A percentile compares a stretch with the other conserved stretches of the same genome.
Conservation (phyloP, 1,140 invertebrate genomes). For the Drosophila sproati region DNA sequence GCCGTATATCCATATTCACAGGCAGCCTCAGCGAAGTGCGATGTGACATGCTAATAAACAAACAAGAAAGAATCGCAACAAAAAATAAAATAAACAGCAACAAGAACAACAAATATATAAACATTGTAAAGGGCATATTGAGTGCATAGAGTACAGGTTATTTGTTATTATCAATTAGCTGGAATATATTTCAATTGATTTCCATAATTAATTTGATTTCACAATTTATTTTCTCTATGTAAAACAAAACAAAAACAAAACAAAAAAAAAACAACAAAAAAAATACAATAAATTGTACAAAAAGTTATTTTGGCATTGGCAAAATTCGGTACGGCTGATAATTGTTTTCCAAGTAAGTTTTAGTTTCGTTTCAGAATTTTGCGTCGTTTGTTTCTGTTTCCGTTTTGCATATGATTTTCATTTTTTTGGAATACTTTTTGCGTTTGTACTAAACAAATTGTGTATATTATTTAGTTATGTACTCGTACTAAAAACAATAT, state of each 20-base stretch:
- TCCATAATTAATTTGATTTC: slow-evolving; percentile 53
- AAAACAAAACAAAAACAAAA: too few relatives aligned
- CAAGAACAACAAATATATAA: background rate
- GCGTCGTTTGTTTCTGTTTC: slow-evolving; percentile 51
- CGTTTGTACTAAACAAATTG: slow-evolving; percentile 37
- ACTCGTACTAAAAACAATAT: slow-evolving; percentile 37
- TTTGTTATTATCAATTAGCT: slow-evolving; percentile 2
- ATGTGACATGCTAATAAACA: slow-evolving; percentile 18
- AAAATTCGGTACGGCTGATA: slow-evolving; percentile 80
- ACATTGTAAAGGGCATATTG: background rate
- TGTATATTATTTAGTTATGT: slow-evolving; percentile 38
- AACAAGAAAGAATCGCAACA: slow-evolving; percentile 2
- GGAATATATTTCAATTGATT: slow-evolving; percentile 36
- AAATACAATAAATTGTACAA: slow-evolving; percentile 57
- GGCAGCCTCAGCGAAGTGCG: slow-evolving; percentile 9
- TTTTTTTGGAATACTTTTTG: slow-evolving; percentile 12
- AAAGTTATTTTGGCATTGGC: slow-evolving; percentile 79
- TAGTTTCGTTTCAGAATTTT: slow-evolving; percentile 49
- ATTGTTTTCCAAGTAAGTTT: slow-evolving; percentile 85
- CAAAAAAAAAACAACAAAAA: too few relatives aligned
- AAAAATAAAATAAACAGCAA: slow-evolving; percentile 12
- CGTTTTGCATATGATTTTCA: slow-evolving; percentile 21
- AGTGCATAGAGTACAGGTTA: background rate
- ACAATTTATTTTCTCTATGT: slow-evolving; percentile 53
- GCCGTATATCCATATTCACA: background rate